Conservation (phyloP, 2,113 vertebrate genomes). For the Cyrtonyx montezumae region DNA sequence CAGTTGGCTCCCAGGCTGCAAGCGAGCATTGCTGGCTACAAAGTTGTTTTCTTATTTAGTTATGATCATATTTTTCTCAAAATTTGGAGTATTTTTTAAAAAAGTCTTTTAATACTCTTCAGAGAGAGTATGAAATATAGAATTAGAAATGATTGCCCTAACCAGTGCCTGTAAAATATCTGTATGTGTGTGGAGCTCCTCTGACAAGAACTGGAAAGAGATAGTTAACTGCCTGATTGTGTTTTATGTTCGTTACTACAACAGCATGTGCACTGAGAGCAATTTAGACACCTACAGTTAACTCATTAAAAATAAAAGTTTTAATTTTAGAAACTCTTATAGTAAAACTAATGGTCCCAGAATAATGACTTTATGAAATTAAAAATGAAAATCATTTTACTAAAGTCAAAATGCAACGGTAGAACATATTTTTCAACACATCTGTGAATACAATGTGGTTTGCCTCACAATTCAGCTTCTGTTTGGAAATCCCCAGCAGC, state of each 20-base stretch:
- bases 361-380: neutral
- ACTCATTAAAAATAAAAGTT: neutral
- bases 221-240: neutral
- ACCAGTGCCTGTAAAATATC: neutral
- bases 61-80: neutral
- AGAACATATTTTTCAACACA: neutral
- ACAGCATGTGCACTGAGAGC: neutral
- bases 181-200: rapidly evolving
- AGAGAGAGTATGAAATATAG: neutral
- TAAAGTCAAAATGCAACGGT: neutral
- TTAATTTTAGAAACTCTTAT: neutral
- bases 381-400: neutral
- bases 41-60: neutral
- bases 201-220: neutral
- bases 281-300: neutral
- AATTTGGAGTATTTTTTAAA: rapidly evolving
- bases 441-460: neutral
- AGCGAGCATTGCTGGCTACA: neutral
- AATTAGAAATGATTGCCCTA: neutral
- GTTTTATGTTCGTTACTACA: slow-evolving; percentile 4
- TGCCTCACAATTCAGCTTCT: neutral
- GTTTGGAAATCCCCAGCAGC: neutral
- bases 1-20: neutral
- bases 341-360: neutral
- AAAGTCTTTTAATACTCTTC: neutral